Evolutionary conservation across 2,888 invertebrate genomes (phyloP).

Genomic region (Eristalis pertinax): DNA sequence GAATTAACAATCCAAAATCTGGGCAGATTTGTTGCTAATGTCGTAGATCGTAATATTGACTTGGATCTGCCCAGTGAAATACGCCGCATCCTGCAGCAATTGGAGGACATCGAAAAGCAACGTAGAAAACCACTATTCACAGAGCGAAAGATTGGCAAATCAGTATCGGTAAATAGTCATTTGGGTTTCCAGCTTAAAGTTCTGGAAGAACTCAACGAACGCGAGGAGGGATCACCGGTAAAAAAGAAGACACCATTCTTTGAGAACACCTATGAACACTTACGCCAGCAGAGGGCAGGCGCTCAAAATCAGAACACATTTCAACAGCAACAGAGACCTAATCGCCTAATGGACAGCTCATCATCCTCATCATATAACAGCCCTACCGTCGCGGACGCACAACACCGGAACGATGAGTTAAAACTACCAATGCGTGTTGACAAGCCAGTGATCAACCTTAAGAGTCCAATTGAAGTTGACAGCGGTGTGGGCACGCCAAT

Average conservation of each 20-base stretch:
- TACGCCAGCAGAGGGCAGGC: constrained; percentile 85
- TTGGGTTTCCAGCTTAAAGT: constrained; percentile 81
- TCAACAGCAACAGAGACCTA: constrained; percentile 81
- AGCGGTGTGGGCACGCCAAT: constrained; percentile 87
- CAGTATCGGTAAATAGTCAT: constrained; percentile 81
- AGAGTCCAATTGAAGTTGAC: constrained; percentile 82
- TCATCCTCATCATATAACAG: constrained; percentile 48
- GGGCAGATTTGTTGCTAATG: constrained; percentile 87
- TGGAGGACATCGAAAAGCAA: constrained; percentile 82
- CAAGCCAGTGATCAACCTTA: constrained; percentile 77
- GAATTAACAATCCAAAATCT: constrained; percentile 89
- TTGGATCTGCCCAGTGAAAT: constrained; percentile 89
- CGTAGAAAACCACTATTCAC: constrained; percentile 79
- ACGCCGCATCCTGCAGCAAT: constrained; percentile 87
- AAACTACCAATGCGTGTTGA: constrained; percentile 80
- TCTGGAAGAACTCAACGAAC: constrained; percentile 81
- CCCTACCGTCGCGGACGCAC: constrained; percentile 47
- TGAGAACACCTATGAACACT: constrained; percentile 87
- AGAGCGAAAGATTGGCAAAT: constrained; percentile 81
- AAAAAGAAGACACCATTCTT: constrained; percentile 84
- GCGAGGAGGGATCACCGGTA: constrained; percentile 81
- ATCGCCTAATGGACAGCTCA: constrained; percentile 75
- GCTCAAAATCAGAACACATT: constrained; percentile 71
- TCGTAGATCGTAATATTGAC: constrained; percentile 85
- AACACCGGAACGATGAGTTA: constrained; percentile 77